phyloP scores from a whole-genome alignment of 2,113 vertebrate species.

The Eolophus roseicapilla region DNA sequence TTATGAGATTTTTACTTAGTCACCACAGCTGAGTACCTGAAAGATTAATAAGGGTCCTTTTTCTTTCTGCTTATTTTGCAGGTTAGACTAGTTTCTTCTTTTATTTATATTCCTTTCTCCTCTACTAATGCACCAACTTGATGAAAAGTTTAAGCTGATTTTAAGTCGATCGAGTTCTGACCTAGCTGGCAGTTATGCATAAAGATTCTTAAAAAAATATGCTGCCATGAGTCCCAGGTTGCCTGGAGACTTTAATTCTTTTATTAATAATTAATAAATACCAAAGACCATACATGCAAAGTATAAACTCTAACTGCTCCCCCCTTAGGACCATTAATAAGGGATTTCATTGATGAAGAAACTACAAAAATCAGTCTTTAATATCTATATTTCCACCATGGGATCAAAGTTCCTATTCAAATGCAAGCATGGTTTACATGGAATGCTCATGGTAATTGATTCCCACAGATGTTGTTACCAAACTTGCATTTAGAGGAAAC shows the following conservation, averaged over 20 bases:
- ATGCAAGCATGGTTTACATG: not conserved
- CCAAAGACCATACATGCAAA: not conserved
- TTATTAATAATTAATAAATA: not conserved
- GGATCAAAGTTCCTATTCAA: not conserved
- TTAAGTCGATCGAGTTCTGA: not conserved
- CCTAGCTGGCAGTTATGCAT: not conserved
- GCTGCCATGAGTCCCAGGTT: not conserved
- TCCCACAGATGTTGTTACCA: not conserved
- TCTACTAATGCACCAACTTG: not conserved
- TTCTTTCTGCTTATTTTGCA: not conserved
- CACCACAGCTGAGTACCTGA: not conserved
- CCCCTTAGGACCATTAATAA: not conserved
- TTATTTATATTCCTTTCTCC: not conserved
- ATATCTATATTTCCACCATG: not conserved
- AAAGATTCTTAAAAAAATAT: not conserved
- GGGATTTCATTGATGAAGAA: not conserved
- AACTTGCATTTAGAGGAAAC: not conserved
- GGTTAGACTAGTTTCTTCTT: not conserved
- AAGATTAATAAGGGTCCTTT: not conserved
- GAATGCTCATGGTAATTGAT: not conserved
- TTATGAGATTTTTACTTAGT: not conserved
- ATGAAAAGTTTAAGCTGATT: constrained; percentile 12
- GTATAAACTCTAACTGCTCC: not conserved
- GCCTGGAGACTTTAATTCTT: not conserved
- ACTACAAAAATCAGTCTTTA: not conserved